Evolutionary conservation across 2,113 vertebrate genomes (phyloP).

Genomic region (Oncorhynchus kisutch): DNA sequence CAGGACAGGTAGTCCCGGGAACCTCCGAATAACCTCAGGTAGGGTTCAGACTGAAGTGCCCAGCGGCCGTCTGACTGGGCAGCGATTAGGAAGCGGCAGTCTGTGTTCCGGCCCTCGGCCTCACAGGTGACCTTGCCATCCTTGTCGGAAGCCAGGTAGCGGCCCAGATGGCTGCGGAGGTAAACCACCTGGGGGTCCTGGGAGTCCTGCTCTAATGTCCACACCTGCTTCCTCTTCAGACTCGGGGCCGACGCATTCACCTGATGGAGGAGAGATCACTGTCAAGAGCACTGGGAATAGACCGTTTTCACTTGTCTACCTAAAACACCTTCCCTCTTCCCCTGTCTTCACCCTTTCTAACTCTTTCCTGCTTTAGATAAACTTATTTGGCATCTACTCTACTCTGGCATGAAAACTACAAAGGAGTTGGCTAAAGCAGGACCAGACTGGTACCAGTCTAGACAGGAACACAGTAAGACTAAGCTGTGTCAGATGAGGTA

Average conservation of each 20-base stretch:
- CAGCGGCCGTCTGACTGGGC: constrained; percentile 92
- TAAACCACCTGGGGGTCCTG: constrained; percentile 82
- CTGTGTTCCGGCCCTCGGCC: constrained; percentile 75
- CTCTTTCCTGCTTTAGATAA: not conserved
- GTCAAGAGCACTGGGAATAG: not conserved
- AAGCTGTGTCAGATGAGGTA: not conserved
- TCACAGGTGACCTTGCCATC: constrained; percentile 90
- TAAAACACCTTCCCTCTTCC: too few species aligned
- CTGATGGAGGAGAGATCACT: constrained; percentile 34
- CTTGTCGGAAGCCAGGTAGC: constrained; percentile 88
- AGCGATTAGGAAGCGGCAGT: constrained; percentile 85
- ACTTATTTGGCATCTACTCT: not conserved
- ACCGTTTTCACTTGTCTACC: too few species aligned
- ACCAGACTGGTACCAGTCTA: not conserved
- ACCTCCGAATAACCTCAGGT: constrained; percentile 90
- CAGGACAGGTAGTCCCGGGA: constrained; percentile 87
- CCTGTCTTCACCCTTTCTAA: not conserved
- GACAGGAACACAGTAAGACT: not conserved
- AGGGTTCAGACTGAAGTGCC: constrained; percentile 86
- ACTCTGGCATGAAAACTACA: not conserved
- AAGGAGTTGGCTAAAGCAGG: not conserved
- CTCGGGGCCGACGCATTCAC: constrained; percentile 90
- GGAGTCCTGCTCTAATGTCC: constrained; percentile 90
- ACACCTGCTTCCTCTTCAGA: constrained; percentile 93
- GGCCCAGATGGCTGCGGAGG: constrained; percentile 89